These are phyloP conservation scores for Notospermus geniculatus DNA, from an alignment of 1,140 invertebrate species.

Conservation along the genomic window DNA sequence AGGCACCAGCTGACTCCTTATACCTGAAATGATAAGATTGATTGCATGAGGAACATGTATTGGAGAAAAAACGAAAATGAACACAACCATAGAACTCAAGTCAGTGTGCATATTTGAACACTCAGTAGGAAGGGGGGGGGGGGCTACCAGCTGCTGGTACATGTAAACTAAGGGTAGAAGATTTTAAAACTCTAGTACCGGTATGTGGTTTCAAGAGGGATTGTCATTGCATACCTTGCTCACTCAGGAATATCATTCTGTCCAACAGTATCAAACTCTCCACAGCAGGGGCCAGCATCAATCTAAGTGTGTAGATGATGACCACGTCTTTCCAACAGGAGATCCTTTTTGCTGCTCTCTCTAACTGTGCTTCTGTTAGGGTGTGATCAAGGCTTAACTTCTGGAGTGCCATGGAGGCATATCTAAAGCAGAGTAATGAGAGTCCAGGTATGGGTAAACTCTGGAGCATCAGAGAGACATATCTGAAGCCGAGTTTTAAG, in stretches of 20 bases:
- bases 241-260: slow-evolving; percentile 70
- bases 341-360: slow-evolving; percentile 59
- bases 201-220: too few species aligned
- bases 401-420: slow-evolving; percentile 62
- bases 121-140: too few species aligned
- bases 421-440: slow-evolving; percentile 57
- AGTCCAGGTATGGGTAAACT: too few species aligned
- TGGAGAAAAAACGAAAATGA: too few species aligned
- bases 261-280: slow-evolving; percentile 79
- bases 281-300: slow-evolving; percentile 76
- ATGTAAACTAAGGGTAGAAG: too few species aligned
- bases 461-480: too few species aligned
- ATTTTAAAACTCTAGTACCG: too few species aligned
- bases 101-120: too few species aligned
- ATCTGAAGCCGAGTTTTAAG: too few species aligned
- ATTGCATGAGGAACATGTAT: too few species aligned
- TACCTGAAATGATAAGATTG: slow-evolving; percentile 32
- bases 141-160: too few species aligned
- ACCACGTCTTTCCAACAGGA: slow-evolving; percentile 72
- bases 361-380: slow-evolving; percentile 52
- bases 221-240: slow-evolving; percentile 65
- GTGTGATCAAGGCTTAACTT: slow-evolving; percentile 55
- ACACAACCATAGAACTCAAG: too few species aligned
- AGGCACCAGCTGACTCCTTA: slow-evolving; percentile 39
- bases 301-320: slow-evolving; percentile 72